Evolutionary conservation across 2,888 invertebrate genomes (phyloP).

Genomic region (Drosophila eohydei): DNA sequence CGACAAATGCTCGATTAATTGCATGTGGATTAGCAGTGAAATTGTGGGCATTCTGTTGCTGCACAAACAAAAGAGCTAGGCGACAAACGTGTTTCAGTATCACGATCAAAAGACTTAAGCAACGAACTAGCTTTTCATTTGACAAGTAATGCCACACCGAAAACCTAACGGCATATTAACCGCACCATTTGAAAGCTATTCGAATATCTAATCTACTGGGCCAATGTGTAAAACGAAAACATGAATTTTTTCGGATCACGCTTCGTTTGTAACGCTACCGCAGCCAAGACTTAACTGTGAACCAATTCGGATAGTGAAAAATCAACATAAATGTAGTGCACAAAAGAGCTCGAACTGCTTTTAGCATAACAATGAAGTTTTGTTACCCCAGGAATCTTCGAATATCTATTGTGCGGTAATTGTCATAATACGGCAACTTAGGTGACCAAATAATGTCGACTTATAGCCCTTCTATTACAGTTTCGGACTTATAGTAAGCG

Average conservation of each 20-base stretch:
- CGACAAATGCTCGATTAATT: constrained; percentile 74
- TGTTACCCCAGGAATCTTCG: constrained; percentile 14
- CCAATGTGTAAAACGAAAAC: constrained; percentile 52
- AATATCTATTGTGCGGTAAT: constrained; percentile 55
- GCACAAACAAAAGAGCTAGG: constrained; percentile 48
- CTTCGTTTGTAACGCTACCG: constrained; percentile 52
- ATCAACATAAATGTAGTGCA: constrained; percentile 41
- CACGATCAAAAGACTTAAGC: constrained; percentile 33
- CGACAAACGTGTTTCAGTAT: constrained; percentile 46
- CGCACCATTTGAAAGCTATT: constrained; percentile 65
- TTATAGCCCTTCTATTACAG: constrained; percentile 34
- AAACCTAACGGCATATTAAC: constrained; percentile 61
- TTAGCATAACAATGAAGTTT: constrained; percentile 68
- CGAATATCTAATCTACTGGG: constrained; percentile 59
- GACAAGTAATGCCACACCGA: constrained; percentile 37
- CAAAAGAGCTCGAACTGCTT: constrained; percentile 28
- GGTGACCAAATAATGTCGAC: constrained; percentile 35
- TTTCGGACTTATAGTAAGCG: constrained; percentile 10
- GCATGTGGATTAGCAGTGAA: constrained; percentile 58
- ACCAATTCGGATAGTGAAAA: constrained; percentile 58
- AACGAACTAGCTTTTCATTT: constrained; percentile 36
- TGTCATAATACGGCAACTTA: constrained; percentile 45
- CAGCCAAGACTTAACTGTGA: constrained; percentile 64
- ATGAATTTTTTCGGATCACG: constrained; percentile 65
- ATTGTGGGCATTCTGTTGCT: constrained; percentile 51